Evolutionary conservation across 1,140 invertebrate genomes (phyloP).

Genomic region (Daktulosphaira vitifoliae): DNA sequence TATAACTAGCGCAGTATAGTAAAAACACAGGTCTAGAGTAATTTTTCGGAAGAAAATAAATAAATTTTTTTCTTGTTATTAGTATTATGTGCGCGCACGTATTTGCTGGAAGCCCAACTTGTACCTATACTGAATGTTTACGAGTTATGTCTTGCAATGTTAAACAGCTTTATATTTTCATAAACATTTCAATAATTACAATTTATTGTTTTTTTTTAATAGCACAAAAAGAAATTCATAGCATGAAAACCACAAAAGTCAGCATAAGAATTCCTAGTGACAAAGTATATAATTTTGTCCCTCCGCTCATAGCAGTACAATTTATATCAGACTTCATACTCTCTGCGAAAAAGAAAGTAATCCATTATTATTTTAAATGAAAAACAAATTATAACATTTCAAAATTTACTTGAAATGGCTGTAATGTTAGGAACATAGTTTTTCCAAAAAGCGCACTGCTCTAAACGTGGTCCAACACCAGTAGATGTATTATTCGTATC

Average conservation of each 20-base stretch:
- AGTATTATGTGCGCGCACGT: neutral
- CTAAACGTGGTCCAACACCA: conserved; percentile 73
- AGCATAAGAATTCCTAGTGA: conserved; percentile 8
- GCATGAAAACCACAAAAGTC: conserved; percentile 9
- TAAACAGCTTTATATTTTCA: no score
- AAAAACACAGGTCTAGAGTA: no score
- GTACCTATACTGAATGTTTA: conserved; percentile 8
- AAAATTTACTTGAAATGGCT: conserved; percentile 56
- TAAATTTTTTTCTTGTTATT: no score
- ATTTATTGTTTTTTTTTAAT: neutral
- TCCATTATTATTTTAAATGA: no score
- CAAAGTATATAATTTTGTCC: conserved; percentile 14
- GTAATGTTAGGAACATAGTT: conserved; percentile 84
- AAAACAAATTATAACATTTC: no score
- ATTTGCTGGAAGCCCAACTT: conserved; percentile 22
- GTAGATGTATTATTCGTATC: conserved; percentile 69
- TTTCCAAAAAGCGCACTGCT: conserved; percentile 94
- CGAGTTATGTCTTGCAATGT: neutral
- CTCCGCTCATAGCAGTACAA: conserved; percentile 16
- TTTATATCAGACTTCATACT: conserved; percentile 31
- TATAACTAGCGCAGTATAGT: conserved; percentile 24
- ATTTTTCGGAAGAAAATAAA: no score
- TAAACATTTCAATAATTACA: neutral
- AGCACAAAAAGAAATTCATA: conserved; percentile 18
- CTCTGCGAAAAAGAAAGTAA: neutral